A percentile compares a stretch with the other conserved stretches of the same genome.
Conservation (phyloP, 1,140 invertebrate species). For the Phocides pigmalion region DNA sequence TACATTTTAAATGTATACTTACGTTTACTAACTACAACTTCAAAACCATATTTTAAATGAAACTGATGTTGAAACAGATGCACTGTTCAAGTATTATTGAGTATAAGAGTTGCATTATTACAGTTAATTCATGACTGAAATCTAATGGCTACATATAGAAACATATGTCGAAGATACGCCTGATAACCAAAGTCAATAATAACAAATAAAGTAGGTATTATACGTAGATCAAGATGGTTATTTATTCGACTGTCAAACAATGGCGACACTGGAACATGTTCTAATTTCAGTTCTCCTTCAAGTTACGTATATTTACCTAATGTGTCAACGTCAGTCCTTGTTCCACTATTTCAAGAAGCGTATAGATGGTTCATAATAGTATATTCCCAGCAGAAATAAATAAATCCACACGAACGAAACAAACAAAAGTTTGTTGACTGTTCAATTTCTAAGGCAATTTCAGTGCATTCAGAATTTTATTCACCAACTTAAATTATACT, state of each 20-base stretch:
- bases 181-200: conserved; percentile 67
- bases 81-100: conserved; percentile 14
- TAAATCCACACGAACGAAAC: conserved; percentile 76
- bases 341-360: conserved; percentile 72
- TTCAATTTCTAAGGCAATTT: conserved; percentile 77
- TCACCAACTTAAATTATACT: conserved; percentile 72
- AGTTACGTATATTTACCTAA: conserved; percentile 74
- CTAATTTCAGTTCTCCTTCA: conserved; percentile 59
- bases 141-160: conserved; percentile 28
- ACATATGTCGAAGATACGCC: conserved; percentile 27
- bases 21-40: conserved; percentile 28
- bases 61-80: conserved; percentile 30
- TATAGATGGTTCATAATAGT: conserved; percentile 78
- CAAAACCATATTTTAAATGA: conserved; percentile 34
- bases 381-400: conserved; percentile 67
- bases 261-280: conserved; percentile 76
- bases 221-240: conserved; percentile 66
- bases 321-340: conserved; percentile 73
- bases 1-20: conserved; percentile 20
- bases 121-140: conserved; percentile 34
- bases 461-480: conserved; percentile 73
- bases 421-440: conserved; percentile 85
- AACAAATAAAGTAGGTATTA: conserved; percentile 64
- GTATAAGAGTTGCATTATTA: conserved; percentile 25
- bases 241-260: conserved; percentile 80